Evolutionary conservation across 2,888 invertebrate genomes (phyloP), one percentile per base, ranked within the genome.

Genomic region (Trichopria drosophilae): DNA sequence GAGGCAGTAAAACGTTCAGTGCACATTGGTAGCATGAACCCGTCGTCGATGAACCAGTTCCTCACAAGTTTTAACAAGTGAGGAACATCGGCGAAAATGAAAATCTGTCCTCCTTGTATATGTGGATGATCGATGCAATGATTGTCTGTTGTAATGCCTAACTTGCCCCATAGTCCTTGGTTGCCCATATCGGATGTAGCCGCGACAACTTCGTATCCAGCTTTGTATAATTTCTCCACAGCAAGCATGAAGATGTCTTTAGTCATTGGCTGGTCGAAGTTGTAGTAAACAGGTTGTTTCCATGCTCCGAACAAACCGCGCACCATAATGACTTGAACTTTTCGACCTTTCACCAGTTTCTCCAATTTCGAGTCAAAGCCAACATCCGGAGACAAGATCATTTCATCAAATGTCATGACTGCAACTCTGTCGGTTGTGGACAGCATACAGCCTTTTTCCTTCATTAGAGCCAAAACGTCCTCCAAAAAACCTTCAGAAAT

Each of bases 231-330:
- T 13, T 55, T 29, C 3, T 23, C 42, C 23, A 65, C 60, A 3
- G 65, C 23, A 13, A 53, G 22, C 1, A 46, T 7, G 18, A 63
- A 49, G 50, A 66, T 48, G 3, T 54, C 20, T 48, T 58, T 45
- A 15, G 65, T 67, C 39, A 70, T 62, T 50, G 62, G 67, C 49
- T 58, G 36, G 48, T 68, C 70, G 53, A 71, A 70, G 12, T 50
- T 10, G 60, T 37, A 39, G 49, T 52, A 65, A 15, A 63, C 47
- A 20, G 58, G 59, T 20, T 65, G 64, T 20, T 65, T 59, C 63
- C 60, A 64, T n/a, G 57, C 53, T 4, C 31, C 55, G 42, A 51
- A 53, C 10, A 65, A 22, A 6, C 64, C 60, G 42, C 61, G 43
- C 18, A 54, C 58, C 55, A 67, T 60, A 6, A 61, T 45, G 6